A percentile compares a stretch with the other conserved stretches of the same genome.
phyloP scores from a whole-genome alignment of 2,113 vertebrate species.

The Corythornis cristatus region DNA sequence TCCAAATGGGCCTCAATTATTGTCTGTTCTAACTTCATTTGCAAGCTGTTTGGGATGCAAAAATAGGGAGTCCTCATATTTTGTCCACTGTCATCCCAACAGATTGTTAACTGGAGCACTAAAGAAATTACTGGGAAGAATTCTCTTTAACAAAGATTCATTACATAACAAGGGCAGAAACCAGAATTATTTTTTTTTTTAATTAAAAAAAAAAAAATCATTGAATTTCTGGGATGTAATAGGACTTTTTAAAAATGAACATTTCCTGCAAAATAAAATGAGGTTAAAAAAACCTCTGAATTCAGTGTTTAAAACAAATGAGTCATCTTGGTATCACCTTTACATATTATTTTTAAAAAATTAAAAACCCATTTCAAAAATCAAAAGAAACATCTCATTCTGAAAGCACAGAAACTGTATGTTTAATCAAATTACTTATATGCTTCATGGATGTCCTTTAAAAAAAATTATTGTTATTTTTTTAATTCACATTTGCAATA shows the following conservation, averaged over 20 bases:
- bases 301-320: background rate
- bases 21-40: background rate
- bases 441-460: background rate
- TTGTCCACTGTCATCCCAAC: background rate
- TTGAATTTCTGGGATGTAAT: background rate
- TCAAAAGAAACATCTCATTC: background rate
- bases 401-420: background rate
- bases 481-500: background rate
- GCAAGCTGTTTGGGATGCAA: background rate
- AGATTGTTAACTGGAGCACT: background rate
- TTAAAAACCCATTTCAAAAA: background rate
- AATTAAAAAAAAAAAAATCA: background rate
- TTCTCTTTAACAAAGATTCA: background rate
- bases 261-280: background rate
- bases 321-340: background rate
- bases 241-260: background rate
- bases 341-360: background rate
- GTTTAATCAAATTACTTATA: background rate
- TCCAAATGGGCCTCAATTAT: background rate
- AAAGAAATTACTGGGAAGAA: background rate
- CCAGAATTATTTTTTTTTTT: background rate
- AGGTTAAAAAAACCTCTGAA: background rate
- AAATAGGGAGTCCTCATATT: background rate
- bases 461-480: too few relatives aligned
- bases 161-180: background rate